Evolutionary conservation across 2,888 invertebrate species (phyloP), one percentile per base, ranked within the genome.

Genomic region (Dinocampus coccinellae): DNA sequence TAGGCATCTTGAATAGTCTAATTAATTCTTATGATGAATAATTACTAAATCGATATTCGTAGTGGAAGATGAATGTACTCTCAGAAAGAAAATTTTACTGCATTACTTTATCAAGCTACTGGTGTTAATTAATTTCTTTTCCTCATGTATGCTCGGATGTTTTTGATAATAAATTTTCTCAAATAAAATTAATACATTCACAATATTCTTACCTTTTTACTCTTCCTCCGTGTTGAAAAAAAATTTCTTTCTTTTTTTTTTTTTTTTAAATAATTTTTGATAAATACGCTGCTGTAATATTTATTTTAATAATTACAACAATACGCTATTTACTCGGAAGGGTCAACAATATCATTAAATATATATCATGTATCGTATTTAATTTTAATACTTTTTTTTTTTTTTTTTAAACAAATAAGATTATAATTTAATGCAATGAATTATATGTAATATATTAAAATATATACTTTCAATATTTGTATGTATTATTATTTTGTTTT

Each of bases 401-500:
- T 39, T 68, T 53, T 33, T 13, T 52, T 57, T 64, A 81, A 85
- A 86, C 87, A 85, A 85, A 84, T 87, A 85, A 81, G 85, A 80
- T 84, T 85, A 84, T 84, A 84, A 81, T 86, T 85, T 84, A 75
- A 82, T 84, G 79, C 83, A 81, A 81, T 85, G 83, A 81, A 83
- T 83, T 84, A 84, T 85, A 85, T 83, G 83, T 82, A 85, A 87
- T 87, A 86, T 86, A 87, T 86, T 87, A 86, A 87, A 87, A 87
- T 86, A 87, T 86, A 87, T 82, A 84, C 80, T 85, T 85, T 84
- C 84, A 84, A 84, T 86, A 82, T 84, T 83, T 76, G 84, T 82
- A 79, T 80, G 80, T 26, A 20, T 58, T 71, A 64, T 70, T 63
- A 61, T 47, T 22, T n/a, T 16, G 16, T 58, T 26, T 55, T 61